These are phyloP conservation scores for Orchesella flavescens DNA, from an alignment of 2,888 invertebrate species.

Conservation along the genomic window DNA sequence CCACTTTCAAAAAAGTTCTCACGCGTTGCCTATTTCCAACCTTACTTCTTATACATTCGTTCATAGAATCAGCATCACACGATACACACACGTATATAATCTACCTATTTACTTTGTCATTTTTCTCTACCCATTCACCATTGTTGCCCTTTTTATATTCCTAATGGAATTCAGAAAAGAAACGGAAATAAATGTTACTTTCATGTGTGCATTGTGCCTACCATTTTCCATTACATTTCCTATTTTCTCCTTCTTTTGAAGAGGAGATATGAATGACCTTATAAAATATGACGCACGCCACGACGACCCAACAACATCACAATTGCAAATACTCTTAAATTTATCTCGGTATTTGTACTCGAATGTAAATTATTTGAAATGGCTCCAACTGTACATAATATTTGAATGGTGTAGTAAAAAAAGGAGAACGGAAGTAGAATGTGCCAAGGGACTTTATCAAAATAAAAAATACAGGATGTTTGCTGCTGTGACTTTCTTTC, in stretches of 20 bases:
- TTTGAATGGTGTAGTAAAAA: background rate
- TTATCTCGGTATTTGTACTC: too few relatives aligned
- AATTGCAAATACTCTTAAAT: too few relatives aligned
- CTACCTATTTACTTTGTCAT: conserved; percentile 16
- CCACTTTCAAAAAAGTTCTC: conserved; percentile 8
- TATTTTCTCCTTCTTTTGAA: too few relatives aligned
- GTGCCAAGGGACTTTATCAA: conserved; percentile 8
- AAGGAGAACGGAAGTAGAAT: conserved; percentile 16
- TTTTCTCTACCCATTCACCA: background rate
- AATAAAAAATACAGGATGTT: conserved; percentile 14
- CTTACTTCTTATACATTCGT: background rate
- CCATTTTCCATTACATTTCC: too few relatives aligned
- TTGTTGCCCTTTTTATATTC: background rate
- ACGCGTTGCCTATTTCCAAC: background rate
- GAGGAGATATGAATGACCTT: too few relatives aligned
- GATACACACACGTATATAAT: too few relatives aligned
- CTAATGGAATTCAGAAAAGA: background rate
- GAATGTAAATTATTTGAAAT: too few relatives aligned
- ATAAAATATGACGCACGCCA: too few relatives aligned
- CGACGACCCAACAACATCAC: too few relatives aligned
- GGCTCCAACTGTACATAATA: too few relatives aligned
- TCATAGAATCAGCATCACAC: too few relatives aligned
- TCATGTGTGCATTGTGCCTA: too few relatives aligned
- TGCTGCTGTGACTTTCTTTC: conserved; percentile 15
- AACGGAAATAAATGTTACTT: conserved; percentile 1